Percentiles rank a stretch among this genome's conserved stretches.
These are phyloP conservation scores for Dinocampus coccinellae DNA, from an alignment of 2,888 invertebrate genomes.

Conservation along the genomic window DNA sequence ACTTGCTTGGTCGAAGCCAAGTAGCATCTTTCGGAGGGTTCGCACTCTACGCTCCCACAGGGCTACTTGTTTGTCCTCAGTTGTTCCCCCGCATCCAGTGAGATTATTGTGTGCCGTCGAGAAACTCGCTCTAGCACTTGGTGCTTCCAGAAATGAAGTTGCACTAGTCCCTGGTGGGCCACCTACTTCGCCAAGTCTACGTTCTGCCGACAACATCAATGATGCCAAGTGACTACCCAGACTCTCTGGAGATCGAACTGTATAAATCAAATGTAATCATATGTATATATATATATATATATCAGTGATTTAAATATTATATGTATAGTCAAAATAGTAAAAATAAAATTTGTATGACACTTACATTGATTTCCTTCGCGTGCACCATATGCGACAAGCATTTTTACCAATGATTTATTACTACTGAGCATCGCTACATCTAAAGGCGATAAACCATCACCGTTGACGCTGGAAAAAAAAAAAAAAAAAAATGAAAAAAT, in stretches of 20 bases:
- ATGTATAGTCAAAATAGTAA: background rate
- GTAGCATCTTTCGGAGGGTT: constrained; percentile 83
- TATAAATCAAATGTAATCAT: constrained; percentile 47
- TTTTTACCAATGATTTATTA: constrained; percentile 88
- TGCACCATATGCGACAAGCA: constrained; percentile 90
- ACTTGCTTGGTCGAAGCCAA: constrained; percentile 90
- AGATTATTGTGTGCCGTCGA: constrained; percentile 69
- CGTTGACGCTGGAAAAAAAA: constrained; percentile 79
- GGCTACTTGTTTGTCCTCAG: constrained; percentile 86
- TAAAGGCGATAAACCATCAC: constrained; percentile 89
- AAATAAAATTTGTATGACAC: constrained; percentile 60
- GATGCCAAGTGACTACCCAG: constrained; percentile 83
- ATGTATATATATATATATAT: too few relatives aligned
- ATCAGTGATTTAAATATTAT: background rate
- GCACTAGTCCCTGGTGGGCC: constrained; percentile 55
- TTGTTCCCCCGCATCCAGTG: constrained; percentile 78
- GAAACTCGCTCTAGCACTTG: constrained; percentile 60
- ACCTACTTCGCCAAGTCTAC: constrained; percentile 83
- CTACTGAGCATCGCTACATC: constrained; percentile 94
- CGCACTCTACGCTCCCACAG: constrained; percentile 89
- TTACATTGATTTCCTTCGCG: constrained; percentile 88
- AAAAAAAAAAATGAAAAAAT: constrained; percentile 3
- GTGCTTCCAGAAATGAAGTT: constrained; percentile 57
- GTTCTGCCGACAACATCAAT: constrained; percentile 86
- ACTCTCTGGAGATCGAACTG: constrained; percentile 81